A percentile compares a stretch with the other conserved stretches of the same genome.
These are phyloP conservation scores for Holotrichia oblita DNA, from an alignment of 1,140 invertebrate genomes.

Conservation along the genomic window DNA sequence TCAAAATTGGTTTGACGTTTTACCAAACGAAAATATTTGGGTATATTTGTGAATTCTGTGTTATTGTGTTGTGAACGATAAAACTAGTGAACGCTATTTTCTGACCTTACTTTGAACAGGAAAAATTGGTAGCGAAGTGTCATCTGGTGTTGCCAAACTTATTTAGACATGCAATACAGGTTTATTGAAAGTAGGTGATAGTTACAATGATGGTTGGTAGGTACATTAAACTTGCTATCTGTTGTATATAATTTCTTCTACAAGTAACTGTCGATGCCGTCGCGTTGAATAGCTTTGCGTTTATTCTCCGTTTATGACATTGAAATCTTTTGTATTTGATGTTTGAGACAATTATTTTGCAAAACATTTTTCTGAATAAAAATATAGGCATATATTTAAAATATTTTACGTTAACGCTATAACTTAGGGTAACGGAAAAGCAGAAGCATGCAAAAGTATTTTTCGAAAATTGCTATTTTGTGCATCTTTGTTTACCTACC, in stretches of 20 bases:
- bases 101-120: neutral
- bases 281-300: too few relatives aligned
- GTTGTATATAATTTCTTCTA: neutral
- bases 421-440: too few relatives aligned
- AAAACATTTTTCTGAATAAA: too few relatives aligned
- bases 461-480: too few relatives aligned
- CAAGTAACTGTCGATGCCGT: too few relatives aligned
- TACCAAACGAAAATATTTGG: neutral
- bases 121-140: neutral
- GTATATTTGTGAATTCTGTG: slow-evolving; percentile 24
- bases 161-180: slow-evolving; percentile 14
- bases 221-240: neutral
- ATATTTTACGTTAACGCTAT: too few relatives aligned
- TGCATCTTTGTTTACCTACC: too few relatives aligned
- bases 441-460: too few relatives aligned
- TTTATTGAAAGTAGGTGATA: slow-evolving; percentile 31
- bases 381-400: too few relatives aligned
- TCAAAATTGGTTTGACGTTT: neutral
- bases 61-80: slow-evolving; percentile 29
- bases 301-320: too few relatives aligned
- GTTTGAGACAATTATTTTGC: too few relatives aligned
- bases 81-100: neutral
- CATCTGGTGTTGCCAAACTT: neutral
- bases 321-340: too few relatives aligned
- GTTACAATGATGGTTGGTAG: slow-evolving; percentile 44